Evolutionary conservation across 1,140 invertebrate species (phyloP), one percentile per base, ranked within the genome.

Genomic region (Drosophila tani): DNA sequence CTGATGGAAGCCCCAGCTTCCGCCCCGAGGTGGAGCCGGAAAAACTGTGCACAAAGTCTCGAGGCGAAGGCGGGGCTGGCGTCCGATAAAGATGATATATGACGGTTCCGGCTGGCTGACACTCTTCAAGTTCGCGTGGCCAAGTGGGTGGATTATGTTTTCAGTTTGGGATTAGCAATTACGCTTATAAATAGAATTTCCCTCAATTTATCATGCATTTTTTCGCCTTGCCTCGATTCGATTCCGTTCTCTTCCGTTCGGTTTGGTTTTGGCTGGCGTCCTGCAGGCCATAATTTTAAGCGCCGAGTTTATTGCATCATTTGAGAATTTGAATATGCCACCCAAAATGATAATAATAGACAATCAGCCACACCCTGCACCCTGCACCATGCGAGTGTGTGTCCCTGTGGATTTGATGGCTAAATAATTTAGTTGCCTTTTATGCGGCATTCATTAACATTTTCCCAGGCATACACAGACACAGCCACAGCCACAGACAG

Each of bases 71-170:
- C 58, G 60, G 64, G 68, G 49, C 40, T n/a, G 14, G 53, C 35
- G 11, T 47, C 70, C 77, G 85, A 85, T 90, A 90, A 90, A 90
- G 85, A 90, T 90, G 85, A 90, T 90, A 80, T 90, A 90, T 90
- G 67, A 73, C 55, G 27, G 51, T 67, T 69, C 51, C 11, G 67
- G 68, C 75, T 64, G 64, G 32, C 75, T 56, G 64, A 27, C 80
- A 78, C 53, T 59, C 51, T 56, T 60, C 66, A 76, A 79, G 70
- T 81, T 57, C 46, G 68, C 68, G 47, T 62, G 69, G 66, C 77
- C 85, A 90, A 90, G 86, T 90, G 86, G 86, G 86, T 91, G 79
- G 86, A 91, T 90, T 90, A 91, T 80, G 86, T 80, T 90, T 91
- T 91, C 86, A 90, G 86, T 81, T 82, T 57, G 86, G 84, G 86